Conservation (phyloP, 2,797 vertebrate species). For the Gouania willdenowi region DNA sequence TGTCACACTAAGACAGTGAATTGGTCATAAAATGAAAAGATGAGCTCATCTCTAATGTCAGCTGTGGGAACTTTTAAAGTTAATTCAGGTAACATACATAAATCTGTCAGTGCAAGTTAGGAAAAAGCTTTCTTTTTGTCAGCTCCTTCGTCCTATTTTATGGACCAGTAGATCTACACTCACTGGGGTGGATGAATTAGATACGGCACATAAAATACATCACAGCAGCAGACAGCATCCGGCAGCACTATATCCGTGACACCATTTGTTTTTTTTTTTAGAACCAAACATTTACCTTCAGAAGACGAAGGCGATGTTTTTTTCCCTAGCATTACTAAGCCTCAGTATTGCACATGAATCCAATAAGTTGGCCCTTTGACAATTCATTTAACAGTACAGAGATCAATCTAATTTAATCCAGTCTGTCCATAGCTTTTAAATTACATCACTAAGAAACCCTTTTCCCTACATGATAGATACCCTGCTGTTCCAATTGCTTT, state of each 20-base stretch:
- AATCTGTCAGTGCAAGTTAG: conserved; percentile 10
- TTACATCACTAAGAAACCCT: no score
- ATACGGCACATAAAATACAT: conserved; percentile 7
- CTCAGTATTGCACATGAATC: no score
- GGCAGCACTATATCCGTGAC: no score
- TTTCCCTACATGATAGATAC: no score
- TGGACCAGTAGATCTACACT: background rate
- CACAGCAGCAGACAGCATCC: conserved; percentile 1
- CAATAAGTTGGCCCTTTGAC: no score
- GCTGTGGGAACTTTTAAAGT: conserved; percentile 12
- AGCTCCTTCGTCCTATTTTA: conserved; percentile 1
- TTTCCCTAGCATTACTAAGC: no score
- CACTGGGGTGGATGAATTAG: conserved; percentile 5
- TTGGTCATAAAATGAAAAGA: conserved; percentile 15
- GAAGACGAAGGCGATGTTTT: no score
- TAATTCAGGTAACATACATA: background rate
- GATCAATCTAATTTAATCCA: no score
- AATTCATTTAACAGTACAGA: no score
- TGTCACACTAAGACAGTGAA: conserved; percentile 3
- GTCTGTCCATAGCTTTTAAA: no score
- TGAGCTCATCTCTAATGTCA: conserved; percentile 8
- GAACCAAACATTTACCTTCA: conserved; percentile 4
- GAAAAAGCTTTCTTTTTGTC: conserved; percentile 6
- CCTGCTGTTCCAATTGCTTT: no score
- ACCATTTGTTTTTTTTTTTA: no score